A percentile compares a stretch with the other conserved stretches of the same genome.
Evolutionary conservation across 2,888 invertebrate genomes (phyloP).

Genomic region (Scaptomyza flava): DNA sequence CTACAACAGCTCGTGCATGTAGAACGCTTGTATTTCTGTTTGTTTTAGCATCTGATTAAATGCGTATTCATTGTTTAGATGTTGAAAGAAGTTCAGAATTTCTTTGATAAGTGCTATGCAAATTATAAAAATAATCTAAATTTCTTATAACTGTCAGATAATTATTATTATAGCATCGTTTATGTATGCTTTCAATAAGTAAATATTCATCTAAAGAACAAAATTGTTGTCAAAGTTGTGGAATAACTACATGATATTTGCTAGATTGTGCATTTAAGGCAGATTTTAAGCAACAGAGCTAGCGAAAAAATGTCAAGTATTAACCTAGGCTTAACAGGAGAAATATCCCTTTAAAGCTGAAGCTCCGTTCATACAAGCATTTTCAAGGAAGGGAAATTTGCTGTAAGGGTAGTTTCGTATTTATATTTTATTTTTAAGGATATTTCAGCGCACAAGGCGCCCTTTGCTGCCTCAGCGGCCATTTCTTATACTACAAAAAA

Average conservation of each 20-base stretch:
- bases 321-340: too few species aligned
- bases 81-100: slow-evolving; percentile 15
- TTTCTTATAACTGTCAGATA: too few species aligned
- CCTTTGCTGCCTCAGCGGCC: neutral
- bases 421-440: neutral
- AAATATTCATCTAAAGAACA: too few species aligned
- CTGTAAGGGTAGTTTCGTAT: neutral
- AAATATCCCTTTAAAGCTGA: too few species aligned
- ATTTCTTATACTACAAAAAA: neutral
- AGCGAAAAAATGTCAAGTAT: too few species aligned
- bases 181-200: too few species aligned
- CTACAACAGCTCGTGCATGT: slow-evolving; percentile 31
- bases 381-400: neutral
- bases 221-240: too few species aligned
- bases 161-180: too few species aligned
- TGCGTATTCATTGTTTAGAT: neutral
- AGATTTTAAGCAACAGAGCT: too few species aligned
- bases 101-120: slow-evolving; percentile 16
- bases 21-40: slow-evolving; percentile 4
- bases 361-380: too few species aligned
- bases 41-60: slow-evolving; percentile 15
- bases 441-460: neutral
- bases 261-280: too few species aligned
- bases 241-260: too few species aligned
- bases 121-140: neutral